Evolutionary conservation across 1,140 invertebrate genomes (phyloP).

Genomic region (Calephelis nemesis): DNA sequence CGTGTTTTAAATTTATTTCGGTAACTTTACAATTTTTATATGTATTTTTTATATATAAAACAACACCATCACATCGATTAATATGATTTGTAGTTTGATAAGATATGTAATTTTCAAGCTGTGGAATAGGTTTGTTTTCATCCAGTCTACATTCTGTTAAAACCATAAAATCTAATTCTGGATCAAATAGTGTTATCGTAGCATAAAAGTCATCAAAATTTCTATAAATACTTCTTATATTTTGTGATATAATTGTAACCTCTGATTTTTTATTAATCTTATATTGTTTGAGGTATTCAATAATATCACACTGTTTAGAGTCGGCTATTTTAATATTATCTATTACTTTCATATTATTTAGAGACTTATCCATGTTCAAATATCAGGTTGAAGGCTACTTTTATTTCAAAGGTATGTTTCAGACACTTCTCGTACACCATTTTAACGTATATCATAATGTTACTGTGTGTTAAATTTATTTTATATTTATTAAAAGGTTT

Average conservation of each 20-base stretch:
- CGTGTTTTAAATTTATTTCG: not conserved
- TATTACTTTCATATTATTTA: conserved; percentile 4
- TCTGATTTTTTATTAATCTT: not conserved
- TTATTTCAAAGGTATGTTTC: no score
- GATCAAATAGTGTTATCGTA: not conserved
- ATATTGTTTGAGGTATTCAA: not conserved
- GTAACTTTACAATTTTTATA: not conserved
- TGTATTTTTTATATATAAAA: not conserved
- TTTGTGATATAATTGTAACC: not conserved
- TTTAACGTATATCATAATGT: no score
- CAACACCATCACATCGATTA: not conserved
- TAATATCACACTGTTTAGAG: not conserved
- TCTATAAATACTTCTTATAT: not conserved
- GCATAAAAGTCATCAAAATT: not conserved
- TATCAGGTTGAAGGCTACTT: no score
- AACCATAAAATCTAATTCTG: not conserved
- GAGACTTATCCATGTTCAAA: not conserved
- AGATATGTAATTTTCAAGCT: not conserved
- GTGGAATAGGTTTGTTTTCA: not conserved
- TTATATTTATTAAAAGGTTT: no score
- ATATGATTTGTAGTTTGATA: not conserved
- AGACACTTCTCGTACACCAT: no score
- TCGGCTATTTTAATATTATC: not conserved
- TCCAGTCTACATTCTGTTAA: not conserved
- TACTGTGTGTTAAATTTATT: no score